A percentile compares a stretch with the other conserved stretches of the same genome.
phyloP scores from a whole-genome alignment of 1,140 invertebrate genomes.

The Pseudomyrmex pallidus region DNA sequence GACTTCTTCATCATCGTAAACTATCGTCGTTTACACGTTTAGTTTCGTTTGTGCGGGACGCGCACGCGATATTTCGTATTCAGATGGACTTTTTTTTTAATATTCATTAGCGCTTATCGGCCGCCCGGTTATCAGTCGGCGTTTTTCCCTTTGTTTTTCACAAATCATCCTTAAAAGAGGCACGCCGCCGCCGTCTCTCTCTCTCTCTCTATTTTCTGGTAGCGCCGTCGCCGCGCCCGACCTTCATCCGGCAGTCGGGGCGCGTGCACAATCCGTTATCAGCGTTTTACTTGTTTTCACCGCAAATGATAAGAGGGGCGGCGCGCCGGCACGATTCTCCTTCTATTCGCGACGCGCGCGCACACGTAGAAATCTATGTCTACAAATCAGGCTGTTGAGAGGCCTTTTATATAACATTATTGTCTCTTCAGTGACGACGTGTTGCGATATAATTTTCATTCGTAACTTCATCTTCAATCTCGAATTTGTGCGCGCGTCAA shows the following conservation, averaged over 20 bases:
- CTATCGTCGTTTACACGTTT: not conserved
- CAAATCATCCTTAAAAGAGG: constrained; percentile 24
- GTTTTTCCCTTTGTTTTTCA: constrained; percentile 41
- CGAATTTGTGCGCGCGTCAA: not conserved
- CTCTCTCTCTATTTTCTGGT: constrained; percentile 1
- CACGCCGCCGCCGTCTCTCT: not conserved
- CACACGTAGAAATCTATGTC: no score
- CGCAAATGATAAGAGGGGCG: constrained; percentile 65
- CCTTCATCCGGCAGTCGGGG: constrained; percentile 35
- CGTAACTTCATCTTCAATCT: constrained; percentile 9
- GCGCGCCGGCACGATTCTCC: constrained; percentile 4
- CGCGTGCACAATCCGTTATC: constrained; percentile 67
- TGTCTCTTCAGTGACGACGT: not conserved
- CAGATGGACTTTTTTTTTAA: constrained; percentile 21
- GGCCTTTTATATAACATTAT: not conserved
- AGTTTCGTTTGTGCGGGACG: not conserved
- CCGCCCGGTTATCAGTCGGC: not conserved
- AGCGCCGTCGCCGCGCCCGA: constrained; percentile 32
- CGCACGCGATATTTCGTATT: constrained; percentile 38
- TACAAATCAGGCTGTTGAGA: not conserved
- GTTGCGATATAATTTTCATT: not conserved
- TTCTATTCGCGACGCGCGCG: not conserved
- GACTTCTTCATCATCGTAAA: constrained; percentile 20
- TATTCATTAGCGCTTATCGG: constrained; percentile 62
- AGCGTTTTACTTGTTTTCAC: constrained; percentile 73